Conservation (phyloP, 2,113 vertebrate genomes). For the Chionodraco myersi region DNA sequence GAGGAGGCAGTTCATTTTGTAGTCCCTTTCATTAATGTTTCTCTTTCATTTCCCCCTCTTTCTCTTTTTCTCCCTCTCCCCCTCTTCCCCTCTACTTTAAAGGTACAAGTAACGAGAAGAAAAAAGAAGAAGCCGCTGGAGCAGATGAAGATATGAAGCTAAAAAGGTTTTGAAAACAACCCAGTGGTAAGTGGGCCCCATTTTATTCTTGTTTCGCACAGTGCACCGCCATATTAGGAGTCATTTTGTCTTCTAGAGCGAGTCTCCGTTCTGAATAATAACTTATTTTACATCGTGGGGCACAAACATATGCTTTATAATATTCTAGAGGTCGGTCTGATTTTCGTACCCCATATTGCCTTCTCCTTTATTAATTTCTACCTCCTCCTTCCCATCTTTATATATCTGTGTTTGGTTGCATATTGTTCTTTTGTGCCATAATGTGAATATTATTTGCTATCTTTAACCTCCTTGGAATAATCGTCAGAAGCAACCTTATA, state of each 20-base stretch:
- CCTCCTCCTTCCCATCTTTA: background rate
- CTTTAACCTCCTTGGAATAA: background rate
- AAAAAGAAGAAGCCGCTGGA: constrained; percentile 61
- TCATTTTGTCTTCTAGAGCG: constrained; percentile 29
- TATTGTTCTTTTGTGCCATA: constrained; percentile 6
- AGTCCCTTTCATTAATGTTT: constrained; percentile 83
- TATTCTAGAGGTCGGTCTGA: constrained; percentile 1
- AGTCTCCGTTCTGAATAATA: constrained; percentile 7
- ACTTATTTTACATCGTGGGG: constrained; percentile 13
- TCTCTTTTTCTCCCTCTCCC: constrained; percentile 49
- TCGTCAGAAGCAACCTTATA: background rate
- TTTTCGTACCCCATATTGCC: background rate
- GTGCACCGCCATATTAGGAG: constrained; percentile 40
- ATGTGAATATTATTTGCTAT: constrained; percentile 10
- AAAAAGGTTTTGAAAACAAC: constrained; percentile 82
- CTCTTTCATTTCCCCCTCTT: constrained; percentile 70
- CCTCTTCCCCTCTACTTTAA: constrained; percentile 61
- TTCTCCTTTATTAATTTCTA: background rate
- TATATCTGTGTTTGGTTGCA: background rate
- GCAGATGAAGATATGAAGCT: constrained; percentile 83
- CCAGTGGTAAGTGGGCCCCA: constrained; percentile 75
- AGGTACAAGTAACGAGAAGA: constrained; percentile 68
- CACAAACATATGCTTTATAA: constrained; percentile 11
- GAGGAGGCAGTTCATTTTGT: constrained; percentile 75
- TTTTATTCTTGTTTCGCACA: constrained; percentile 33